Percentiles rank a stretch among this genome's conserved stretches.
These are phyloP conservation scores for Zosterops japonicus DNA, from an alignment of 2,113 vertebrate species.

Conservation along the genomic window DNA sequence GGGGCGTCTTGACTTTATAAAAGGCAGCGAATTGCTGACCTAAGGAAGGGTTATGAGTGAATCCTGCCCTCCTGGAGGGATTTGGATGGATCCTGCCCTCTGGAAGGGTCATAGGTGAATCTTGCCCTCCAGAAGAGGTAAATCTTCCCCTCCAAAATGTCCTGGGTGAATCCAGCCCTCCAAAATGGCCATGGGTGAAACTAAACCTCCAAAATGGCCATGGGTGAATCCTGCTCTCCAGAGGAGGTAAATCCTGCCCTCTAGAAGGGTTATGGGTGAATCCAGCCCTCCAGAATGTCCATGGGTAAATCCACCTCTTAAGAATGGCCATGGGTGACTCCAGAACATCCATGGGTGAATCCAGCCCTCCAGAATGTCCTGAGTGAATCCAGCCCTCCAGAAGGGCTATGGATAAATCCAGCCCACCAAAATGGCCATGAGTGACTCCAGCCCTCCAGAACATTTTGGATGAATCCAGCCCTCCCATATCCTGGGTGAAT, in stretches of 20 bases:
- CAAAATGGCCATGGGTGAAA: background rate
- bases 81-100: background rate
- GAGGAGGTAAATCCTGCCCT: background rate
- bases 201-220: background rate
- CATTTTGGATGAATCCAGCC: too few relatives aligned
- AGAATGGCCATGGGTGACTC: background rate
- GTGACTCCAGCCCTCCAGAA: background rate
- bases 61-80: background rate
- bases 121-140: background rate
- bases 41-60: background rate
- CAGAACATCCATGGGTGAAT: background rate
- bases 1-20: background rate
- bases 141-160: background rate
- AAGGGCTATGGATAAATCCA: fast-evolving
- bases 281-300: background rate
- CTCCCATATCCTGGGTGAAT: background rate
- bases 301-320: background rate
- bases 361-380: background rate
- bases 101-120: background rate
- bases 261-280: too few relatives aligned
- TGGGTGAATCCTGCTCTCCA: background rate
- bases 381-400: background rate
- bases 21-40: background rate
- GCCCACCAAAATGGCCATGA: background rate
- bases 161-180: background rate